Evolutionary conservation across 2,888 invertebrate genomes (phyloP).

Genomic region (Bedellia somnulentella): DNA sequence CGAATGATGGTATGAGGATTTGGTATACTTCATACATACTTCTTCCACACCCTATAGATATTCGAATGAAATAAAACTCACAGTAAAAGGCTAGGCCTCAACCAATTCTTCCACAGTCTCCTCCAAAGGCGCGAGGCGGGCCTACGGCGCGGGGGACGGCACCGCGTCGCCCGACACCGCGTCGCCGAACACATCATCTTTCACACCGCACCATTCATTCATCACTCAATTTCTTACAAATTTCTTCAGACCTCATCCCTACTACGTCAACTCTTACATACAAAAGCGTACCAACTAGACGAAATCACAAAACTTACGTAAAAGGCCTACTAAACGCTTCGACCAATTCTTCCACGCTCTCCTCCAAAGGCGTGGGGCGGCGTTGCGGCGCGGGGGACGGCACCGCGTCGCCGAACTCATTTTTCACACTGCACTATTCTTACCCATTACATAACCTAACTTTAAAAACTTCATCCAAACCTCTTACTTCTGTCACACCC

Average conservation of each 20-base stretch:
- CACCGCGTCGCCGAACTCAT: slow-evolving; percentile 43
- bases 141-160: slow-evolving; percentile 37
- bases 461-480: too few species aligned
- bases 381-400: slow-evolving; percentile 37
- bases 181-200: slow-evolving; percentile 45
- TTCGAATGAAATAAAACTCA: slow-evolving; percentile 23
- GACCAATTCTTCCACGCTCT: slow-evolving; percentile 37
- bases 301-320: slow-evolving; percentile 32
- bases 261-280: too few species aligned
- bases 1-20: too few species aligned
- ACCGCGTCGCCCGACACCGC: slow-evolving; percentile 41
- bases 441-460: too few species aligned
- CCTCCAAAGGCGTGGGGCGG: slow-evolving; percentile 8
- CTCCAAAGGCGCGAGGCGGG: slow-evolving; percentile 8
- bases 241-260: too few species aligned
- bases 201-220: too few species aligned
- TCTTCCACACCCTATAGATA: too few species aligned
- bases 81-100: slow-evolving; percentile 52
- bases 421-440: too few species aligned
- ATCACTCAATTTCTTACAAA: too few species aligned
- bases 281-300: too few species aligned
- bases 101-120: slow-evolving; percentile 36
- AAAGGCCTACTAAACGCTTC: slow-evolving; percentile 49
- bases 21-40: too few species aligned
- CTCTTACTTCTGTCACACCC: too few species aligned